Evolutionary conservation across 2,113 vertebrate genomes (phyloP).

Genomic region (Globicephala melas): DNA sequence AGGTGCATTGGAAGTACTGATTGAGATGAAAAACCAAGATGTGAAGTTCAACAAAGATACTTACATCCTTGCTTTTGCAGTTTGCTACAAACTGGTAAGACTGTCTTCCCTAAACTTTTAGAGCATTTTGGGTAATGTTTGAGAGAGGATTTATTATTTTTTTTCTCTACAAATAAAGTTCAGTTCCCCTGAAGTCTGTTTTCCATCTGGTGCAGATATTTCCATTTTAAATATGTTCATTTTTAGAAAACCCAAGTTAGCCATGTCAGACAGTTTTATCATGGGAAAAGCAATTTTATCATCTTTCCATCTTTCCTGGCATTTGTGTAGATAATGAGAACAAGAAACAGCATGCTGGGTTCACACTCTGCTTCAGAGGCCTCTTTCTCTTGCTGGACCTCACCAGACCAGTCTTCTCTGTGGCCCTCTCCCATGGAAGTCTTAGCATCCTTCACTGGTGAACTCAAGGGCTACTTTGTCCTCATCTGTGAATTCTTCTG

Average conservation of each 20-base stretch:
- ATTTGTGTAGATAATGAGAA: not conserved
- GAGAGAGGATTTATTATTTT: not conserved
- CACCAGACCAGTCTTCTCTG: not conserved
- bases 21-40: constrained; percentile 88
- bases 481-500: not conserved
- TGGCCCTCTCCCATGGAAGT: not conserved
- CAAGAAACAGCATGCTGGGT: not conserved
- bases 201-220: constrained; percentile 38
- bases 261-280: constrained; percentile 5
- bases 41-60: constrained; percentile 89
- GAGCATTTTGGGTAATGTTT: not conserved
- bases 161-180: constrained; percentile 40
- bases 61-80: constrained; percentile 86
- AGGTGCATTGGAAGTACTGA: constrained; percentile 90
- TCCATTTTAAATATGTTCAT: constrained; percentile 43
- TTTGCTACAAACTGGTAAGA: constrained; percentile 94
- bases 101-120: not conserved
- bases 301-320: not conserved
- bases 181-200: not conserved
- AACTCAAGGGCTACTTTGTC: not conserved
- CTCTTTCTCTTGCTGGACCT: not conserved
- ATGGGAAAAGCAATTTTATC: not conserved
- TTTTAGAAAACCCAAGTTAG: constrained; percentile 58
- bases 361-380: not conserved
- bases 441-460: not conserved